Base-by-base conservation (phyloP, 2,888 invertebrate genomes). In the Eudemis profundana region DNA sequence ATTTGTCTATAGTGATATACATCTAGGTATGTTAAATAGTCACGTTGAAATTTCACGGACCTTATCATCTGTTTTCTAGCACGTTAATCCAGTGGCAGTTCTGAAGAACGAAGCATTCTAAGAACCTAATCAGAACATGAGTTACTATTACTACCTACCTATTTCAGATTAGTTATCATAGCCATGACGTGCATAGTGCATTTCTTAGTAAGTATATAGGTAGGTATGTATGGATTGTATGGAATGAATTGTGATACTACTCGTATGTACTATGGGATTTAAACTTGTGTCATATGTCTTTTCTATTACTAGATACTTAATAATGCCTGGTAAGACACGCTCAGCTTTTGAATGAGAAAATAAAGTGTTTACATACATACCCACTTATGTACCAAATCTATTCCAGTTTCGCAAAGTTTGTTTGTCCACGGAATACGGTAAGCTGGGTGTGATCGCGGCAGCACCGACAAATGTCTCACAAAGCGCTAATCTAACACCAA, bases 401-500 rank as follows among this genome's bases (percentile, higher is more conserved):
- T 46, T 17, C 42, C 21, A 57, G n/a, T 51, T 50, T 23, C 40
- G 56, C 40, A 57, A 17, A 36, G 44, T 62, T 64, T 51, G 64
- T 64, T 59, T 51, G 23, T 17, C 57, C 36, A 59, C 51, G 51
- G 56, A 66, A 64, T 73, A 70, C 72, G 66, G 69, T 72, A 66
- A 46, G 47, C 42, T 15, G 56, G 27, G 36, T 38, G 36, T 29
- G 44, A 23, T 33, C 42, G n/a, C n/a, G 29, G 33, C 15, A 19
- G 19, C n/a, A 49, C 63, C 64, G 67, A 68, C 71, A 77, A 79
- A 77, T 73, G 72, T 65, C 68, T 65, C 61, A 77, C 75, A 75
- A 78, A 77, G 74, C 72, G 69, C 59, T 62, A 71, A 70, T 74
- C 75, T 74, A 80, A 81, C 80, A 81, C 83, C 79, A 85, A 73